A percentile compares a stretch with the other conserved stretches of the same genome.
Conservation (phyloP, 2,113 vertebrate species). For the Cyrtonyx montezumae region DNA sequence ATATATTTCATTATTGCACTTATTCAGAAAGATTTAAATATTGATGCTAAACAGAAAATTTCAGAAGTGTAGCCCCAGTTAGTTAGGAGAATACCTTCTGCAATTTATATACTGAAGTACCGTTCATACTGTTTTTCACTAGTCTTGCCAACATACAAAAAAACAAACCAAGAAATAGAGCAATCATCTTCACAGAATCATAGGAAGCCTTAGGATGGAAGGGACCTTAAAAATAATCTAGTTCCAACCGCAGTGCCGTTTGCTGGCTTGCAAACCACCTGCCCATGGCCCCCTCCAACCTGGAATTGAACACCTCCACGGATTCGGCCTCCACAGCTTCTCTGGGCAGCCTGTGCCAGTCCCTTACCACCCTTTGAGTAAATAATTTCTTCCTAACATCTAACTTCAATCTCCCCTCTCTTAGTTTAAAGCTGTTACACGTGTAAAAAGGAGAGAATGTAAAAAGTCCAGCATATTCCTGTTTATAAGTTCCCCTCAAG, state of each 20-base stretch:
- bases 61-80: rapidly evolving
- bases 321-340: too few species aligned
- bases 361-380: too few species aligned
- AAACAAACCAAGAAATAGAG: background rate
- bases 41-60: background rate
- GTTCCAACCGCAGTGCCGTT: background rate
- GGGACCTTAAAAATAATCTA: background rate
- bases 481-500: too few species aligned
- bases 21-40: background rate
- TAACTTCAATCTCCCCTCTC: too few species aligned
- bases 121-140: background rate
- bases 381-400: too few species aligned
- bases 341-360: too few species aligned
- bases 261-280: too few species aligned
- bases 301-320: too few species aligned
- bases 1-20: background rate
- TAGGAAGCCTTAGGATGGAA: background rate
- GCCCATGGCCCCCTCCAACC: too few species aligned
- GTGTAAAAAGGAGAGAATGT: too few species aligned
- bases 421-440: too few species aligned
- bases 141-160: background rate
- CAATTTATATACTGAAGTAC: background rate
- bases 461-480: too few species aligned
- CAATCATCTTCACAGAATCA: background rate
- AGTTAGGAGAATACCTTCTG: background rate